These are phyloP conservation scores for Cyphomyrmex costatus DNA, from an alignment of 1,140 invertebrate genomes.

Conservation along the genomic window DNA sequence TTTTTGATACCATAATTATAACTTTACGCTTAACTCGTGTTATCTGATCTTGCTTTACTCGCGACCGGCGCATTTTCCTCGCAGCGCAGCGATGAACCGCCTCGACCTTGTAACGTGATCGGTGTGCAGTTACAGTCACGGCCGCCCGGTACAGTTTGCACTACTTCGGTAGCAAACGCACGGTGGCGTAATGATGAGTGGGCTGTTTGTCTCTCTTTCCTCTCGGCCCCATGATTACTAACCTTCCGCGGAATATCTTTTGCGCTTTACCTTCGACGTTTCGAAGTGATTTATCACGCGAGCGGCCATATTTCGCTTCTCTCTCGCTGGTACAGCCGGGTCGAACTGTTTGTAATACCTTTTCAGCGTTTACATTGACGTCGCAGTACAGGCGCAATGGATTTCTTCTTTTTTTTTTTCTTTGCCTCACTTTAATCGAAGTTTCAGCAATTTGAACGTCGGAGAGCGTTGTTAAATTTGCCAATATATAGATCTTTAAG, in stretches of 20 bases:
- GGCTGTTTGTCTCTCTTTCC: conserved; percentile 67
- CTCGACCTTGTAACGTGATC: conserved; percentile 45
- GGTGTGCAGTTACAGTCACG: conserved; percentile 64
- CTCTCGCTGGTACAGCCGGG: conserved; percentile 22
- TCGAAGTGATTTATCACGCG: conserved; percentile 65
- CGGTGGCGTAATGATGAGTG: conserved; percentile 69
- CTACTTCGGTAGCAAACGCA: conserved; percentile 61
- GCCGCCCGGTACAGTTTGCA: conserved; percentile 49
- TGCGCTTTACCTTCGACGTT: conserved; percentile 63
- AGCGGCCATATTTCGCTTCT: not conserved
- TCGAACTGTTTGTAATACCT: conserved; percentile 37
- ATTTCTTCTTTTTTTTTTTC: not conserved
- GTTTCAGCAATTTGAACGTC: not conserved
- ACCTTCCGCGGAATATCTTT: conserved; percentile 46
- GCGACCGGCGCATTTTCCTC: conserved; percentile 15
- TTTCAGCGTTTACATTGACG: conserved; percentile 32
- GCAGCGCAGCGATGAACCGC: conserved; percentile 24
- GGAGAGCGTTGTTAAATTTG: not conserved
- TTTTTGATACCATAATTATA: conserved; percentile 8
- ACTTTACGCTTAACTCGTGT: not conserved
- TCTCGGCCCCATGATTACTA: conserved; percentile 58
- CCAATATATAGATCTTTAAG: not conserved
- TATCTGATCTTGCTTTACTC: not conserved
- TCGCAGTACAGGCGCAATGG: not conserved
- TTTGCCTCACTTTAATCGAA: not conserved